Evolutionary conservation across 1,140 invertebrate species (phyloP), one percentile per base, ranked within the genome.

Genomic region (Globodera ellingtonae): DNA sequence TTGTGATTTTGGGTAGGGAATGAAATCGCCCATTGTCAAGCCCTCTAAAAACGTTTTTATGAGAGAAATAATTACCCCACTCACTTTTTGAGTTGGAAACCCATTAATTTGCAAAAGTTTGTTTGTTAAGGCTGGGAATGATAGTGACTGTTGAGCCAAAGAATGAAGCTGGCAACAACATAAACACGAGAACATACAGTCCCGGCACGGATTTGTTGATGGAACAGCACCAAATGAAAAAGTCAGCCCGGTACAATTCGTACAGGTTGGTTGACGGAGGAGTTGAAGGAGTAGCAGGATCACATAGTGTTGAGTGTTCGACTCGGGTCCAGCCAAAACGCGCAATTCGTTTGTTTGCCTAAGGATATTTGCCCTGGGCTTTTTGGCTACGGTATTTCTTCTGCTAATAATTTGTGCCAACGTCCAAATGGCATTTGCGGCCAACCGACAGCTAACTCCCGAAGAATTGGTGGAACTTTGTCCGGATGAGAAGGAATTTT

Each of bases 401-500:
- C n/a, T 72, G 21, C 48, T 79, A 48, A 24, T 79, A 21, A 79
- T 72, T 24, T 79, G 75, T 77, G 75, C 75, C 24, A 79, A 48
- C 9, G 48, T 59, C 9, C 77, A 59, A 44, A 71, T 79, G 21
- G 70, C 70, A 35, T 44, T 46, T n/a, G 50, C 73, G 10, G 44
- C 70, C 48, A 48, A 46, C 18, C 59, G 44, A 44, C 75, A 59
- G 52, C 65, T 85, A 59, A 86, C 73, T 5, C 15, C 56, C 6
- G 83, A 80, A 47, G 66, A 86, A 10, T 59, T 85, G 15, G 69
- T n/a, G 6, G 21, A 15, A 2, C 62, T 79, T 47, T 86, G 85
- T 46, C 82, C 85, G 4, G 70, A 78, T 6, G 85, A 86, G 8
- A 71, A 71, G 10, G 77, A 85, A 4, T 82, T 86, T 52, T 86